A percentile compares a stretch with the other conserved stretches of the same genome.
phyloP scores from a whole-genome alignment of 2,888 invertebrate genomes.

The Lampropteryx suffumata region DNA sequence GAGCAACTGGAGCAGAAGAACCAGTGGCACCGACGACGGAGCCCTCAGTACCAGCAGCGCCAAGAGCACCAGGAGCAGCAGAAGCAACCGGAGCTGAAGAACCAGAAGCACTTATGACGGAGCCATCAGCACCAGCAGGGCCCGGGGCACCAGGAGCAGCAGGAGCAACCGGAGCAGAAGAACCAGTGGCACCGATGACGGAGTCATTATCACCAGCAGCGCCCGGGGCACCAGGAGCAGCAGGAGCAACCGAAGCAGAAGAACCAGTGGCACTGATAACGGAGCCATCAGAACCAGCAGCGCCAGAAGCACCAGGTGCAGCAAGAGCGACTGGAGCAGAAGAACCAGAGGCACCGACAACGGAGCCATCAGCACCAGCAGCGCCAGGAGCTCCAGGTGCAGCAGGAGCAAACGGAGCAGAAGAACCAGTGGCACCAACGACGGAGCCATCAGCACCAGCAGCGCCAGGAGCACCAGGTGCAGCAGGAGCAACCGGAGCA shows the following conservation, averaged over 20 bases:
- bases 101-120: not conserved
- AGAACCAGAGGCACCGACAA: not conserved
- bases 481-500: not conserved
- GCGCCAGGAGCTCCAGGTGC: not conserved
- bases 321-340: not conserved
- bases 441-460: not conserved
- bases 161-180: not conserved
- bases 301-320: constrained; percentile 7
- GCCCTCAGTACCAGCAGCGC: not conserved
- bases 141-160: constrained; percentile 4
- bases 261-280: not conserved
- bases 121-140: constrained; percentile 4
- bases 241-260: not conserved
- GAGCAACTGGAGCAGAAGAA: constrained; percentile 3
- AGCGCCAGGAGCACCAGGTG: not conserved
- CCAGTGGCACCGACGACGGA: not conserved
- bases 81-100: constrained; percentile 3
- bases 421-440: not conserved
- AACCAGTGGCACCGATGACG: not conserved
- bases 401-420: not conserved
- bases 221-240: constrained; percentile 2
- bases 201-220: not conserved
- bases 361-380: not conserved
- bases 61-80: constrained; percentile 4
- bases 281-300: too few relatives aligned